These are phyloP conservation scores for Ornithoptera alexandrae DNA, from an alignment of 2,888 invertebrate genomes.

Conservation along the genomic window DNA sequence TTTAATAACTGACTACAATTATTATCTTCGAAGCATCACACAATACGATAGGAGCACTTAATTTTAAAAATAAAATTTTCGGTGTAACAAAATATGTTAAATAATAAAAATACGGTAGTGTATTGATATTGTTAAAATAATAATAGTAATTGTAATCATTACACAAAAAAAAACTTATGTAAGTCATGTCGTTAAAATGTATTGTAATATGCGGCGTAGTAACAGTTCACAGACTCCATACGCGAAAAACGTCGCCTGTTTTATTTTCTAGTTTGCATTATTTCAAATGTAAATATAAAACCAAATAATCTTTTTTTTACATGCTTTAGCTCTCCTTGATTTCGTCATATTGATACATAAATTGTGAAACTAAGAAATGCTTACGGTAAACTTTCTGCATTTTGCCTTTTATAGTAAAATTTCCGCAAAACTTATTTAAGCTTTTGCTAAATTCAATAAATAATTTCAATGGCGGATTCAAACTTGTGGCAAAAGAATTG, in stretches of 20 bases:
- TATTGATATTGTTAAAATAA: not conserved
- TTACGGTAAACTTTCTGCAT: too few species aligned
- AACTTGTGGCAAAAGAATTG: too few species aligned
- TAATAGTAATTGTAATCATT: conserved; percentile 3
- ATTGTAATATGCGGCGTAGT: not conserved
- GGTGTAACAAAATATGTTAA: too few species aligned
- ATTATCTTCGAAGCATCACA: too few species aligned
- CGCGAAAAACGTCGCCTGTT: not conserved
- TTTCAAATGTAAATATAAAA: conserved; percentile 10
- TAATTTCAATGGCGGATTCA: not conserved
- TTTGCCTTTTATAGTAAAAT: too few species aligned
- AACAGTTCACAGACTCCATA: conserved; percentile 3
- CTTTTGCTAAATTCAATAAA: conserved; percentile 9
- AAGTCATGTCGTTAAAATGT: conserved; percentile 21
- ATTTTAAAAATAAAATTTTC: too few species aligned
- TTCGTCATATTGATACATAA: conserved; percentile 1
- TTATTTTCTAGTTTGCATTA: not conserved
- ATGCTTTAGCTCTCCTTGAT: not conserved
- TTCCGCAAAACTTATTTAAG: too few species aligned
- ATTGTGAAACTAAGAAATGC: conserved; percentile 12
- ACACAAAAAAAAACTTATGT: conserved; percentile 9
- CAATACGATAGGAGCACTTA: too few species aligned
- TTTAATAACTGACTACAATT: too few species aligned
- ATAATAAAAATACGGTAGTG: not conserved
- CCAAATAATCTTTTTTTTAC: not conserved